These are phyloP conservation scores for Sesia bembeciformis DNA, from an alignment of 2,888 invertebrate species.

Conservation along the genomic window DNA sequence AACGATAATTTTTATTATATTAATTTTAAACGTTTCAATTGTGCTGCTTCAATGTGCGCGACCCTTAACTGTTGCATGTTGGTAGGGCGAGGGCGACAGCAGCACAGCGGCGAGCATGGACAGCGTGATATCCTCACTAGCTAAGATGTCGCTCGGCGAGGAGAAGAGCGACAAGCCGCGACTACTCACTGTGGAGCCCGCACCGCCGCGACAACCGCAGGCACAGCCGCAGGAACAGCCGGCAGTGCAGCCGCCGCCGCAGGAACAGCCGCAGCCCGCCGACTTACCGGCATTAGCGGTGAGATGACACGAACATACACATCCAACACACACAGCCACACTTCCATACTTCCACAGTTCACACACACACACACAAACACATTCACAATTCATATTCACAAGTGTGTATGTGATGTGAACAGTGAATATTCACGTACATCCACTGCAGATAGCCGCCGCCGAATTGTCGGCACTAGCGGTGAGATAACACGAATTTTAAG, in stretches of 20 bases:
- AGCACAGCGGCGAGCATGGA: conserved; percentile 37
- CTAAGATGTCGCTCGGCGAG: conserved; percentile 53
- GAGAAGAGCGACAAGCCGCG: conserved; percentile 21
- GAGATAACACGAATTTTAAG: too few relatives aligned
- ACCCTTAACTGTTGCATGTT: not conserved
- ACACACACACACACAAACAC: too few relatives aligned
- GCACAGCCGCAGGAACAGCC: conserved; percentile 21
- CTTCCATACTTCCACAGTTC: too few relatives aligned
- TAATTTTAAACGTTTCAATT: too few relatives aligned
- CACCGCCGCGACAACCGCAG: conserved; percentile 15
- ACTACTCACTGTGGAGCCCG: conserved; percentile 9
- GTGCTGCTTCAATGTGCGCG: too few relatives aligned
- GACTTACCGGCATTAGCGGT: not conserved
- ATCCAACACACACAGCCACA: too few relatives aligned
- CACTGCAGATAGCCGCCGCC: not conserved
- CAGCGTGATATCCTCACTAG: conserved; percentile 42
- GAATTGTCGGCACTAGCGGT: not conserved
- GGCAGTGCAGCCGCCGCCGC: not conserved
- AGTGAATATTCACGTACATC: too few relatives aligned
- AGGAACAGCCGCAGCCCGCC: not conserved
- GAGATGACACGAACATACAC: too few relatives aligned
- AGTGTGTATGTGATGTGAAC: too few relatives aligned
- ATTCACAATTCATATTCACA: too few relatives aligned
- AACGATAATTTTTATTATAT: too few relatives aligned
- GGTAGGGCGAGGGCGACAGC: conserved; percentile 59